Base-by-base conservation (phyloP, 2,888 invertebrate species). In the Tetheella fluctuosa region DNA sequence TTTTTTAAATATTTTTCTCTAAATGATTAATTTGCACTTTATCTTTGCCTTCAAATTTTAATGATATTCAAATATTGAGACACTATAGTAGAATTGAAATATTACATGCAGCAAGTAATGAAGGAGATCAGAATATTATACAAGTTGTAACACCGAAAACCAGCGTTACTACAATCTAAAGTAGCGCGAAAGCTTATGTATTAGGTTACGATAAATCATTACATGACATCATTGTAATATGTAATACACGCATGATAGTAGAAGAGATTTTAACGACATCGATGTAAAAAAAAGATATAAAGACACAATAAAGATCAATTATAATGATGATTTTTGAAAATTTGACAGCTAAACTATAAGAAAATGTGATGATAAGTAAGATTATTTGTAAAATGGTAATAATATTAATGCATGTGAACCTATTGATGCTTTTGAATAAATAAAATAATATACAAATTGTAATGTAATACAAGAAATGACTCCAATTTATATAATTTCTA, bases 81-180 rank as follows among this genome's bases (percentile, higher is more conserved):
- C 20, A 48, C 48, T 6, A 39, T 39, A 6, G 20, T 48, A 48
- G 17, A 2, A 48, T 48, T 20, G 17, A 48, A 48, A 48, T 48
- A 48, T 48, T 34, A 34, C 34, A 39, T 15, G 15, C 5, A 12
- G 15, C 10, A n/a, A 20, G 48, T 63, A 25, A 34, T 39, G 53
- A 39, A 61, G 52, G 37, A 54, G 59, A 54, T 25, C 60, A 59
- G 58, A 56, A 60, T 65, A 54, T 71, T 70, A 64, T 66, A 68
- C 67, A 64, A 68, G 64, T 28, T 25, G 63, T 53, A 37, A 70
- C 59, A 42, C 65, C 63, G 62, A 67, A 73, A 81, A 85, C 78
- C 68, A 57, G 83, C 53, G 67, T 78, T 70, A 84, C 84, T 74
- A 83, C 83, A 73, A 81, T 85, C 84, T 83, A 77, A 72, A 64